These are phyloP conservation scores for Urocolius indicus DNA, from an alignment of 2,113 vertebrate genomes.

Conservation along the genomic window DNA sequence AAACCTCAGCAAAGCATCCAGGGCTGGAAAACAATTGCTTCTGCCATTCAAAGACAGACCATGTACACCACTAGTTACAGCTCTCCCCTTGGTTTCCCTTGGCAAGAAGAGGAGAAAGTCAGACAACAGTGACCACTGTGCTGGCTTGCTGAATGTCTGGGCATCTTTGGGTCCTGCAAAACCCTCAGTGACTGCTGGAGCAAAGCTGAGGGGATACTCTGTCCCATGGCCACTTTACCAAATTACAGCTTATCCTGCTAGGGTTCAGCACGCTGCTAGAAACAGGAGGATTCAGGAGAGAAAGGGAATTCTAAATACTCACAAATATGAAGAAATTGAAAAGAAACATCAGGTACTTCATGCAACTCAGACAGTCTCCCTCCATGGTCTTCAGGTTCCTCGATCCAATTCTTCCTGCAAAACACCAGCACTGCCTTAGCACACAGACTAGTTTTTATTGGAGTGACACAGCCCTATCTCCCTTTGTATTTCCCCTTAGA, in stretches of 20 bases:
- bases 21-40: neutral
- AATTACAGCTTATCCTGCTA: neutral
- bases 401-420: conserved; percentile 80
- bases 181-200: neutral
- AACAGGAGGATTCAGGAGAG: neutral
- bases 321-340: conserved; percentile 98
- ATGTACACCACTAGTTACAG: neutral
- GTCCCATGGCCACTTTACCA: neutral
- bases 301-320: conserved; percentile 75
- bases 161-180: neutral
- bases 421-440: conserved; percentile 36
- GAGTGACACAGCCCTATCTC: neutral
- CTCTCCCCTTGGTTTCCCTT: neutral
- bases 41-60: neutral
- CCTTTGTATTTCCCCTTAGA: neutral
- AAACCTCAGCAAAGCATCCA: neutral
- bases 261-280: neutral
- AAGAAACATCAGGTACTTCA: conserved; percentile 96
- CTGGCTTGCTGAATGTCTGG: neutral
- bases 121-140: neutral
- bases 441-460: neutral
- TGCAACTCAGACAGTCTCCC: conserved; percentile 92
- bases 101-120: neutral
- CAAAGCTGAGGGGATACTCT: neutral
- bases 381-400: conserved; percentile 85